Conservation (phyloP, 2,888 invertebrate species). For the Drosophila sordidapex region DNA sequence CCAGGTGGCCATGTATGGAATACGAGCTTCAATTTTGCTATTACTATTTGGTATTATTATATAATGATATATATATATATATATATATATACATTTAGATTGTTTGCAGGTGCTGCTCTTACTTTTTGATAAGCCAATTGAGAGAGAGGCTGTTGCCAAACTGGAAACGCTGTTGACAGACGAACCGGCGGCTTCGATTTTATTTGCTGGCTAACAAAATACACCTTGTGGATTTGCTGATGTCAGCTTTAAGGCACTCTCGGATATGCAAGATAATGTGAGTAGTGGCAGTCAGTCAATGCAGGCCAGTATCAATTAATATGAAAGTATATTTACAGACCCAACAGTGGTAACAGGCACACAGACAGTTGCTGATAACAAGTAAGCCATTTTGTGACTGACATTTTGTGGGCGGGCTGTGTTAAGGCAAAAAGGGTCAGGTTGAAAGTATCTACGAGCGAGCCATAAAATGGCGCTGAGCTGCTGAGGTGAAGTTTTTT, state of each 20-base stretch:
- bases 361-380: constrained; percentile 29
- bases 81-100: constrained; percentile 2
- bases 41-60: constrained; percentile 5
- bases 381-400: constrained; percentile 40
- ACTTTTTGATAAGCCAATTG: not conserved
- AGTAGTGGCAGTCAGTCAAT: constrained; percentile 13
- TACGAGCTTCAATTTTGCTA: constrained; percentile 16
- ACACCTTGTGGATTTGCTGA: not conserved
- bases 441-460: constrained; percentile 20
- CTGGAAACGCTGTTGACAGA: not conserved
- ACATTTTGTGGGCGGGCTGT: constrained; percentile 24
- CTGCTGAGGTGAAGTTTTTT: constrained; percentile 38
- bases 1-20: constrained; percentile 33
- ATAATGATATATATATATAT: not conserved
- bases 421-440: constrained; percentile 40
- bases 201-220: not conserved
- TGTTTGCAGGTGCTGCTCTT: constrained; percentile 26
- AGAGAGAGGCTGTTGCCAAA: constrained; percentile 1
- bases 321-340: constrained; percentile 1
- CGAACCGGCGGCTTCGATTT: not conserved
- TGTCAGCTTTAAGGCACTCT: not conserved
- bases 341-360: constrained; percentile 2
- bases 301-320: constrained; percentile 34
- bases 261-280: not conserved
- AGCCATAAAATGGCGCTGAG: constrained; percentile 42